Percentiles rank a stretch among this genome's conserved stretches.
Conservation (phyloP, 2,888 invertebrate species). For the Erebia palarica region DNA sequence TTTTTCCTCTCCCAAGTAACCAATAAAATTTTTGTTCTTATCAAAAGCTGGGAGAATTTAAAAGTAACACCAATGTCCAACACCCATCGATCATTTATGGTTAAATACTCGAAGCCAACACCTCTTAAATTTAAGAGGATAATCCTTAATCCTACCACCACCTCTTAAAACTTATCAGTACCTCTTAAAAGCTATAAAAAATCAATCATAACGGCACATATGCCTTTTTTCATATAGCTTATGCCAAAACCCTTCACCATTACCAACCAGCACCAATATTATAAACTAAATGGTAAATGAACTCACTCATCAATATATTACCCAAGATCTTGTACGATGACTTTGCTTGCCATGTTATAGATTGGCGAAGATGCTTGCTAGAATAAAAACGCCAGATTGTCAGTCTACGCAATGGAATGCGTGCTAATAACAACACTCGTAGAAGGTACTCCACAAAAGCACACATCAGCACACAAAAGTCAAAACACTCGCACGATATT, state of each 20-base stretch:
- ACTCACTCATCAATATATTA: conserved; percentile 72
- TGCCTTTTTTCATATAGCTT: conserved; percentile 9
- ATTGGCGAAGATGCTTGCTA: conserved; percentile 64
- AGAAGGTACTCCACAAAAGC: conserved; percentile 48
- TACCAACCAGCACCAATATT: conserved; percentile 71
- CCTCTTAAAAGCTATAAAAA: conserved; percentile 20
- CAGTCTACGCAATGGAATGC: conserved; percentile 58
- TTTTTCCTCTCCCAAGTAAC: background rate
- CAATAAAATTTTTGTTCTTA: background rate
- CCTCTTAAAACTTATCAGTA: conserved; percentile 23
- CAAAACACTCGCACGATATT: conserved; percentile 49
- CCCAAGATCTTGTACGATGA: conserved; percentile 55
- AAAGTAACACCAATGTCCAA: background rate
- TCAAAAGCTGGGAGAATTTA: background rate
- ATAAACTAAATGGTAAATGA: conserved; percentile 75
- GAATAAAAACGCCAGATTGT: conserved; percentile 67
- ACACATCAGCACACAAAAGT: conserved; percentile 52
- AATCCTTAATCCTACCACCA: conserved; percentile 19
- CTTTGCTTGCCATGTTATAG: conserved; percentile 50
- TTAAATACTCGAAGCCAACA: background rate
- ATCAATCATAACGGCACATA: conserved; percentile 17
- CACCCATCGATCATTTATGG: background rate
- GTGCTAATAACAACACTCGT: conserved; percentile 50
- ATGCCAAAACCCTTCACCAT: conserved; percentile 55
- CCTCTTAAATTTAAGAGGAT: conserved; percentile 1